phyloP scores from a whole-genome alignment of 2,113 vertebrate species.

The Otolemur garnettii region DNA sequence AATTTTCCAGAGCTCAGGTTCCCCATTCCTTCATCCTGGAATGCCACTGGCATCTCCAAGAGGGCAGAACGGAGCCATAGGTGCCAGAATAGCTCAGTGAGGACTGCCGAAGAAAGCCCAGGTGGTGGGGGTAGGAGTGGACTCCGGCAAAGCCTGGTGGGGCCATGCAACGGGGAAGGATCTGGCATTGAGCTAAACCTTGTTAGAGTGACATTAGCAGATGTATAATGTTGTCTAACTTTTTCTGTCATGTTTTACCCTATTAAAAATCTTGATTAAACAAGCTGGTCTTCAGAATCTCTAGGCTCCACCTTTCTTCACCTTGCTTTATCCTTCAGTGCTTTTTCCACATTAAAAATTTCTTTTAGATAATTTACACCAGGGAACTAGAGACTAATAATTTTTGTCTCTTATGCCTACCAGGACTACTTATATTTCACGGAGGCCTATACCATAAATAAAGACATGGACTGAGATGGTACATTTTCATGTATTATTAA shows the following conservation, averaged over 20 bases:
- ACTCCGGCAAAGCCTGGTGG: background rate
- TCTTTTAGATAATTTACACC: background rate
- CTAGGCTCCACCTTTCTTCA: background rate
- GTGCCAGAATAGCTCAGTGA: background rate
- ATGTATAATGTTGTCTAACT: background rate
- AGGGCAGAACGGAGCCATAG: background rate
- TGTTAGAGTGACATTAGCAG: background rate
- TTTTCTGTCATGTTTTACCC: slow-evolving; percentile 8
- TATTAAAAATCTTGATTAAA: slow-evolving; percentile 39
- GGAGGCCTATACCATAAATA: background rate
- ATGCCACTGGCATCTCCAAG: background rate
- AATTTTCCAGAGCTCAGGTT: background rate
- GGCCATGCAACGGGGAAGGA: background rate
- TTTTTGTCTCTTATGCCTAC: slow-evolving; percentile 4
- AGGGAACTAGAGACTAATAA: slow-evolving; percentile 4
- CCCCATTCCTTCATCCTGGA: background rate
- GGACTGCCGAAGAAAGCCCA: background rate
- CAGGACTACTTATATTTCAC: slow-evolving; percentile 8
- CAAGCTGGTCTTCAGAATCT: background rate
- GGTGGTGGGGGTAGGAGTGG: background rate
- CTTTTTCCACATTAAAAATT: slow-evolving; percentile 21
- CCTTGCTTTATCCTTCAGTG: background rate
- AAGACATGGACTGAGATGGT: slow-evolving; percentile 11
- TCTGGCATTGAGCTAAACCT: background rate
- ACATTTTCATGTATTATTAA: background rate